Evolutionary conservation across 2,888 invertebrate genomes (phyloP).

Genomic region (Drosophila anceps): DNA sequence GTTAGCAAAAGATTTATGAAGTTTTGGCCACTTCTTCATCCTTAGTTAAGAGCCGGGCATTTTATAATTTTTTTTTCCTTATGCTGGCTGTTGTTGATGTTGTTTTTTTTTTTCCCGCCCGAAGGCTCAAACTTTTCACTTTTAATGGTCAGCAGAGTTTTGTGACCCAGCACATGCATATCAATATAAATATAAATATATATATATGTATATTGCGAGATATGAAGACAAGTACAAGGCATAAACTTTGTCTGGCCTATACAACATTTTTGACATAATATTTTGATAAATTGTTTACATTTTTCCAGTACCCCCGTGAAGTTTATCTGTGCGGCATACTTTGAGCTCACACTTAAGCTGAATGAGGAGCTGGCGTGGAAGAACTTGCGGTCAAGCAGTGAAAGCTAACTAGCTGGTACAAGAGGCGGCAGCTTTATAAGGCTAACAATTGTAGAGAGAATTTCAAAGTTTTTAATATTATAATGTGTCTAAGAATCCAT

Average conservation of each 20-base stretch:
- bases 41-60: slow-evolving; percentile 43
- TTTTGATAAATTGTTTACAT: slow-evolving; percentile 78
- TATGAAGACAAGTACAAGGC: slow-evolving; percentile 31
- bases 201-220: slow-evolving; percentile 23
- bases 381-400: slow-evolving; percentile 4
- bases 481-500: not conserved
- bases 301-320: slow-evolving; percentile 23
- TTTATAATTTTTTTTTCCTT: slow-evolving; percentile 45
- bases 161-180: slow-evolving; percentile 44
- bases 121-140: slow-evolving; percentile 72
- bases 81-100: not conserved
- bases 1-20: slow-evolving; percentile 79
- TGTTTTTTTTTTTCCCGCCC: slow-evolving; percentile 30
- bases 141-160: slow-evolving; percentile 74
- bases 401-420: slow-evolving; percentile 11
- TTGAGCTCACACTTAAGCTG: slow-evolving; percentile 8
- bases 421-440: not conserved
- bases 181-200: slow-evolving; percentile 49
- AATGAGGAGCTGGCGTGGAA: not conserved
- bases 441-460: not conserved
- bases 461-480: not conserved
- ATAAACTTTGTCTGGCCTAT: slow-evolving; percentile 40
- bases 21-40: slow-evolving; percentile 55
- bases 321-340: slow-evolving; percentile 15
- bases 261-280: slow-evolving; percentile 69